Conservation (phyloP, 2,113 vertebrate species). For the Lasiurus borealis region DNA sequence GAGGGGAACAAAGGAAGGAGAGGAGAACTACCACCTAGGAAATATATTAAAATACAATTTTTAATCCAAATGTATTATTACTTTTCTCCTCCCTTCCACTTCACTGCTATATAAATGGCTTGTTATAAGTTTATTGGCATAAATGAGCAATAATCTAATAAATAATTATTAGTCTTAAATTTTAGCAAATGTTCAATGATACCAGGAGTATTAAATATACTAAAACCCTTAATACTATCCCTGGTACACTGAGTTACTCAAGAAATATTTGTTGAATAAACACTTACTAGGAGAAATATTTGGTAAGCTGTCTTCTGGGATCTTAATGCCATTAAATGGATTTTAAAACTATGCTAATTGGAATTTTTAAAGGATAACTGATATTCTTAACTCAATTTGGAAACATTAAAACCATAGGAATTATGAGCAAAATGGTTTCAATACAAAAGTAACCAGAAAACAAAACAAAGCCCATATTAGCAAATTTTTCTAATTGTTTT, state of each 20-base stretch:
- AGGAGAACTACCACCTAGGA: neutral
- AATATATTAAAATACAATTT: conserved; percentile 39
- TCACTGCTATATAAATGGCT: neutral
- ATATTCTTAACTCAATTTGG: conserved; percentile 40
- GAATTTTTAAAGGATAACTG: neutral
- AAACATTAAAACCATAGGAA: conserved; percentile 1
- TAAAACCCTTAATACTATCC: neutral
- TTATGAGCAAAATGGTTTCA: neutral
- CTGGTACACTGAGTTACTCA: neutral
- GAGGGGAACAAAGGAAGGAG: neutral
- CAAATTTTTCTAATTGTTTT: conserved; percentile 3
- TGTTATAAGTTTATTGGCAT: neutral
- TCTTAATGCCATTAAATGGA: neutral
- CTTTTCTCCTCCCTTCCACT: neutral
- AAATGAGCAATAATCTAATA: neutral
- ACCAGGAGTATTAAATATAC: neutral
- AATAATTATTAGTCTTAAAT: conserved; percentile 41
- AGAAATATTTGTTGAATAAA: conserved; percentile 52
- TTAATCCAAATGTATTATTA: conserved; percentile 48
- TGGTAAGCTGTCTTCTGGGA: neutral
- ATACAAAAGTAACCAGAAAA: conserved; percentile 31
- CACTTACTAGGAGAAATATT: neutral
- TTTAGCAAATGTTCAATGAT: conserved; percentile 26
- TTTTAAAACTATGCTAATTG: conserved; percentile 7
- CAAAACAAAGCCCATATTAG: conserved; percentile 23